Percentiles rank a stretch among this genome's conserved stretches.
phyloP scores from a whole-genome alignment of 35 echinoderm and acorn worm species.

The Apostichopus parvimensis region DNA sequence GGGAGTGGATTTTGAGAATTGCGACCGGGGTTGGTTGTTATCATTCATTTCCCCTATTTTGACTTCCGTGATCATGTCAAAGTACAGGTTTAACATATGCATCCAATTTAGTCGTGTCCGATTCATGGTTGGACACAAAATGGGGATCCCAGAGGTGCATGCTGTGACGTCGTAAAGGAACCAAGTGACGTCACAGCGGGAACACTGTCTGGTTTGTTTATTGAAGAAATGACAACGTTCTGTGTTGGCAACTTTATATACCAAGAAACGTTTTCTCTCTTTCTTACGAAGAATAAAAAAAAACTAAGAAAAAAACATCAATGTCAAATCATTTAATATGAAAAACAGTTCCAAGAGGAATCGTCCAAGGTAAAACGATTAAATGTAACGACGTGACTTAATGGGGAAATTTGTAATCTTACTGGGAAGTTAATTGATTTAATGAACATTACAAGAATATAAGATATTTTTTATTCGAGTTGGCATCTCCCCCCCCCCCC shows the following conservation, averaged over 20 bases:
- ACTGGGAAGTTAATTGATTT: not conserved
- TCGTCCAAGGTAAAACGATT: not conserved
- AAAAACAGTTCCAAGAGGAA: not conserved
- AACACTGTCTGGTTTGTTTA: constrained; percentile 6
- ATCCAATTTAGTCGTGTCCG: constrained; percentile 39
- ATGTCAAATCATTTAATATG: not conserved
- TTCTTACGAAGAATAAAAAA: too few species aligned
- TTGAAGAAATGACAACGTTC: constrained; percentile 4
- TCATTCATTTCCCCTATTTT: not conserved
- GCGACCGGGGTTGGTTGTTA: not conserved
- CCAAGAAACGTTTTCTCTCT: not conserved
- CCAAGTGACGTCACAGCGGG: constrained; percentile 41
- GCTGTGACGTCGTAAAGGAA: constrained; percentile 15
- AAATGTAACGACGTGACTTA: constrained; percentile 2
- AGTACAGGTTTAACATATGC: constrained; percentile 6
- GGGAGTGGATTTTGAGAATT: not conserved
- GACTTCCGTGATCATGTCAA: constrained; percentile 29
- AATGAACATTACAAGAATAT: not conserved
- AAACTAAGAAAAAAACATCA: not conserved
- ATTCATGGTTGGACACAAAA: constrained; percentile 28
- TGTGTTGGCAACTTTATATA: not conserved
- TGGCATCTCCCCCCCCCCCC: not conserved
- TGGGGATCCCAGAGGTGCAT: not conserved
- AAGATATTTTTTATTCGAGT: not conserved
- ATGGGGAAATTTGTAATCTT: not conserved